phyloP scores from a whole-genome alignment of 2,888 invertebrate genomes.

The Volucella inanis region DNA sequence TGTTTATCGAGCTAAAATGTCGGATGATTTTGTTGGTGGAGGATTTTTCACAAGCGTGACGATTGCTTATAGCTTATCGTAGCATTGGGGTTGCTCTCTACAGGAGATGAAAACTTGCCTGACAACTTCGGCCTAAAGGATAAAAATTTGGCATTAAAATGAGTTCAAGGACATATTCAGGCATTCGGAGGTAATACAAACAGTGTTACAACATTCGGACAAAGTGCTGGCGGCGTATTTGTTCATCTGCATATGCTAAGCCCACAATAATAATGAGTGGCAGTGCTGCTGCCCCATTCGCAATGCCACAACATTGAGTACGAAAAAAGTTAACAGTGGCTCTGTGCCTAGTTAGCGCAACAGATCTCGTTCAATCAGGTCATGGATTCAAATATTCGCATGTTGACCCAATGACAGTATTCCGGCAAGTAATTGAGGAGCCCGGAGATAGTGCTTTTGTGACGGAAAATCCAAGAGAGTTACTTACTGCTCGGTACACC shows the following conservation, averaged over 20 bases:
- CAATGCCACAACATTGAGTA: constrained; percentile 78
- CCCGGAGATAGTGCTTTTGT: constrained; percentile 82
- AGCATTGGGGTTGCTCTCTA: constrained; percentile 83
- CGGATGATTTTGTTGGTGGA: constrained; percentile 80
- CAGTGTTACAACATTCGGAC: constrained; percentile 83
- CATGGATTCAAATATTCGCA: constrained; percentile 84
- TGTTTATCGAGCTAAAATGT: constrained; percentile 82
- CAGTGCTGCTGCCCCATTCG: constrained; percentile 83
- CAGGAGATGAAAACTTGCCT: constrained; percentile 83
- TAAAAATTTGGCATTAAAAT: constrained; percentile 83
- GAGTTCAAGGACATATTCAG: constrained; percentile 83
- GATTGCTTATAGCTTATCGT: constrained; percentile 84
- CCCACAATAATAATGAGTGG: constrained; percentile 84
- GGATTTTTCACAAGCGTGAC: constrained; percentile 84
- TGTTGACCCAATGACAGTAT: constrained; percentile 84
- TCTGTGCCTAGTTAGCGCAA: constrained; percentile 82
- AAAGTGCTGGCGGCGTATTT: constrained; percentile 84
- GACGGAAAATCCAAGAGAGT: constrained; percentile 81
- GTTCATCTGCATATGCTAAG: constrained; percentile 84
- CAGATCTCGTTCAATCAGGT: constrained; percentile 81
- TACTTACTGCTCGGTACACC: constrained; percentile 82
- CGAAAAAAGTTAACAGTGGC: constrained; percentile 81
- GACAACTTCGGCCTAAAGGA: constrained; percentile 84
- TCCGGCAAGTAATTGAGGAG: constrained; percentile 83
- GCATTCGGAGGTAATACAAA: constrained; percentile 83